Evolutionary conservation across 2,113 vertebrate genomes (phyloP), one percentile per base, ranked within the genome.

Genomic region (Dasyprocta punctata): DNA sequence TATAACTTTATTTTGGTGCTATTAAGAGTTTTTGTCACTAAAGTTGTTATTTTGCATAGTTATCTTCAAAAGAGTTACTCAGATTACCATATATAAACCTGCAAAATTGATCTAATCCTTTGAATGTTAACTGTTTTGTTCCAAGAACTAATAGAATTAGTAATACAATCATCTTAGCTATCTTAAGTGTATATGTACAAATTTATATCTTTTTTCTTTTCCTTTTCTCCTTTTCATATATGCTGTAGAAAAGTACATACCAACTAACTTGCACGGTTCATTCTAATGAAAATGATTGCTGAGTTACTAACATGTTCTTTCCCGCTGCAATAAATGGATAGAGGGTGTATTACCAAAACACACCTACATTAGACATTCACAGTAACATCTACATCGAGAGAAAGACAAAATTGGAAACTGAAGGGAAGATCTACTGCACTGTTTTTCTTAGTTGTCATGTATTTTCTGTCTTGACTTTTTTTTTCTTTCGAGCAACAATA

Each of bases 231-330:
- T n/a, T n/a, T n/a, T n/a, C n/a, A n/a, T n/a, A 17, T 67, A 83
- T 44, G 26, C 73, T 86, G 75, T 14, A 56, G n/a, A 10, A 56
- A 93, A 58, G 28, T 30, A 33, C 16, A 12, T 4, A 71, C 10
- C 89, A 85, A 87, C 10, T 91, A 85, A 87, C 22, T 52, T 88
- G 47, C 49, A 94, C 94, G 80, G 38, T 80, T 97, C 20, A 77
- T 75, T 81, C 30, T 94, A 84, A 86, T 14, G 49, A 65, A 92
- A 88, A 81, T 63, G 11, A 73, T 38, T 75, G 33, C 49, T 71
- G 4, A 41, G 61, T 26, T n/a, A 49, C 83, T 38, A 19, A 12
- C 3, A 65, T 12, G 60, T 1, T 12, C 52, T 78, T 92, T 97
- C 41, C 69, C 19, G 56, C 24, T 67, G 30, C 80, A 33, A 47